Conservation (phyloP, 2,888 invertebrate genomes). For the Drosophila birchii region DNA sequence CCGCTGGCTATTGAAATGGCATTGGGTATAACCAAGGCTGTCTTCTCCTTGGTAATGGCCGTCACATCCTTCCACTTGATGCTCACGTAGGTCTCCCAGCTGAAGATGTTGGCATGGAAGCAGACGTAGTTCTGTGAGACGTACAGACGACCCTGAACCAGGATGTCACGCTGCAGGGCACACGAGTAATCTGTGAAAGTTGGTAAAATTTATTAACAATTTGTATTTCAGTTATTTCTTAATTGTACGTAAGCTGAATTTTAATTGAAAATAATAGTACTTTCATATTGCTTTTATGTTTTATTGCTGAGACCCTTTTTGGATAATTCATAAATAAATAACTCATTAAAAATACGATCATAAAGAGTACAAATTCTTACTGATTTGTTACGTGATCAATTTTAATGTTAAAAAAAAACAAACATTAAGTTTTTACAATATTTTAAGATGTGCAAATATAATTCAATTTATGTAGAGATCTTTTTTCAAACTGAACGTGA, state of each 20-base stretch:
- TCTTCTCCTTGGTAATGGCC: conserved; percentile 97
- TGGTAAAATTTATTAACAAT: neutral
- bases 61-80: conserved; percentile 96
- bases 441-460: neutral
- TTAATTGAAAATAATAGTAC: neutral
- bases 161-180: conserved; percentile 97
- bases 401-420: neutral
- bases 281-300: neutral
- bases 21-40: conserved; percentile 97
- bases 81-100: conserved; percentile 96
- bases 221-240: neutral
- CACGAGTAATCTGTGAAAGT: conserved; percentile 94
- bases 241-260: neutral
- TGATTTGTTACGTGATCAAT: neutral
- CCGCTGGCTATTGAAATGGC: conserved; percentile 94
- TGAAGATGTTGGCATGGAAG: conserved; percentile 98
- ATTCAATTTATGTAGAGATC: neutral
- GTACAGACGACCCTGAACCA: conserved; percentile 97
- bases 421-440: neutral
- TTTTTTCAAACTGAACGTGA: neutral
- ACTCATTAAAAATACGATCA: neutral
- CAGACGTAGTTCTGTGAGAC: conserved; percentile 97
- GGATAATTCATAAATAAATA: conserved; percentile 7
- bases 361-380: neutral
- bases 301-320: neutral